Conservation (phyloP, 1,140 invertebrate genomes). For the Cyrtorhinus lividipennis region DNA sequence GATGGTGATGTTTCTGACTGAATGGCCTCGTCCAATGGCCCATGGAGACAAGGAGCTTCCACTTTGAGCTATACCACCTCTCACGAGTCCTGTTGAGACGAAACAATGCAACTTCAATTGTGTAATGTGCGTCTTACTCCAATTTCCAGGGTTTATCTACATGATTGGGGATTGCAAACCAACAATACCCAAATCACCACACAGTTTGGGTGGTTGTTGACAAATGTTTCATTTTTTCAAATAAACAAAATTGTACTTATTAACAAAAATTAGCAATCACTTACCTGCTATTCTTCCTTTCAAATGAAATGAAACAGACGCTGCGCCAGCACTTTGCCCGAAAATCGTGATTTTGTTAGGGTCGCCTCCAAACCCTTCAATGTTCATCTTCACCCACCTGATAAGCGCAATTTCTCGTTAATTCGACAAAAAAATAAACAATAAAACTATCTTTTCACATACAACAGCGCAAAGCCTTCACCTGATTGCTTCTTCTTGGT, state of each 20-base stretch:
- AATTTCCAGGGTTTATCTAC: neutral
- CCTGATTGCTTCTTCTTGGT: slow-evolving; percentile 41
- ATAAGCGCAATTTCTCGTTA: slow-evolving; percentile 10
- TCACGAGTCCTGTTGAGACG: slow-evolving; percentile 29
- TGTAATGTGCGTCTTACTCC: neutral
- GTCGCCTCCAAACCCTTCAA: slow-evolving; percentile 33
- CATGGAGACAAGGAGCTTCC: slow-evolving; percentile 37
- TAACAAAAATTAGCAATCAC: slow-evolving; percentile 24
- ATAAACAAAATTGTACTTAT: no score
- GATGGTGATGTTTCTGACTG: slow-evolving; percentile 4
- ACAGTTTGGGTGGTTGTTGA: neutral
- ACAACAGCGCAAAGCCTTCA: slow-evolving; percentile 12
- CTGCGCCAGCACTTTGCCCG: slow-evolving; percentile 32
- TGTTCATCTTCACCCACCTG: slow-evolving; percentile 33
- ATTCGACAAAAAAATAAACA: slow-evolving; percentile 22
- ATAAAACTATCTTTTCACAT: neutral
- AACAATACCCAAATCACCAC: neutral
- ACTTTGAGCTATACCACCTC: slow-evolving; percentile 31
- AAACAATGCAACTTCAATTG: no score
- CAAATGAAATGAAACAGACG: slow-evolving; percentile 27
- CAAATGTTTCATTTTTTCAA: neutral
- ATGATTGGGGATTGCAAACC: neutral
- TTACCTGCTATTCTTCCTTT: slow-evolving; percentile 3
- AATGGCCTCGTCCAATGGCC: slow-evolving; percentile 22
- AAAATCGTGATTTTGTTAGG: slow-evolving; percentile 32